Evolutionary conservation across 37 sponge, comb jelly and placozoan species (phyloP).

Genomic region (Beroe forskalii): DNA sequence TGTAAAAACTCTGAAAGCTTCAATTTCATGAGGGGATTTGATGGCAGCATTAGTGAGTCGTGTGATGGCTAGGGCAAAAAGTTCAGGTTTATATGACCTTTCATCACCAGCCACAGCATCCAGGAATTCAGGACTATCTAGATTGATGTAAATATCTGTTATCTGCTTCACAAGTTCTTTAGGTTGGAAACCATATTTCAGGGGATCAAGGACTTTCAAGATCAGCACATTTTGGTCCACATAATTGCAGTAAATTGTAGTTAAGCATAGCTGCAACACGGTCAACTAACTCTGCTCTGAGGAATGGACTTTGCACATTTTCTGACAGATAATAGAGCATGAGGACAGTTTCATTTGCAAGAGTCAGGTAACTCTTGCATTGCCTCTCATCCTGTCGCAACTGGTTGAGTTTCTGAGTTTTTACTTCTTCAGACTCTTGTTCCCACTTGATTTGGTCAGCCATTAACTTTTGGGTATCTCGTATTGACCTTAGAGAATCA

Average conservation of each 20-base stretch:
- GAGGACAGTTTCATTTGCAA: conserved; percentile 80
- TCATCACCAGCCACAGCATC: conserved; percentile 86
- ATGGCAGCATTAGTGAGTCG: conserved; percentile 43
- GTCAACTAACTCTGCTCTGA: conserved; percentile 74
- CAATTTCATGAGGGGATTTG: conserved; percentile 51
- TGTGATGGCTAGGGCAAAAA: conserved; percentile 66
- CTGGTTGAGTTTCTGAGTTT: conserved; percentile 73
- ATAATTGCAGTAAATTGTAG: conserved; percentile 90
- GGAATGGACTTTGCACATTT: conserved; percentile 77
- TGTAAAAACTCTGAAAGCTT: conserved; percentile 69
- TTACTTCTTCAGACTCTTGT: conserved; percentile 72
- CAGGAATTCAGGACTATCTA: conserved; percentile 75
- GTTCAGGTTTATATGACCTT: conserved; percentile 83
- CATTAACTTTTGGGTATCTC: conserved; percentile 87
- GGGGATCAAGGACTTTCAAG: conserved; percentile 87
- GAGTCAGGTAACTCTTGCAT: conserved; percentile 90
- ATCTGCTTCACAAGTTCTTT: conserved; percentile 77
- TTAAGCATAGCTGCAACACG: conserved; percentile 89
- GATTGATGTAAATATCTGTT: conserved; percentile 90
- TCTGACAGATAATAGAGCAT: conserved; percentile 84
- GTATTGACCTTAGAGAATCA: conserved; percentile 86
- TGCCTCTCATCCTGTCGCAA: conserved; percentile 84
- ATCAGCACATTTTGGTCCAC: conserved; percentile 87
- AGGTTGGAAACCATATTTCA: conserved; percentile 87
- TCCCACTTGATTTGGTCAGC: conserved; percentile 75